These are phyloP conservation scores for Chlorodrepanis virens DNA, from an alignment of 2,113 vertebrate species.

Conservation along the genomic window DNA sequence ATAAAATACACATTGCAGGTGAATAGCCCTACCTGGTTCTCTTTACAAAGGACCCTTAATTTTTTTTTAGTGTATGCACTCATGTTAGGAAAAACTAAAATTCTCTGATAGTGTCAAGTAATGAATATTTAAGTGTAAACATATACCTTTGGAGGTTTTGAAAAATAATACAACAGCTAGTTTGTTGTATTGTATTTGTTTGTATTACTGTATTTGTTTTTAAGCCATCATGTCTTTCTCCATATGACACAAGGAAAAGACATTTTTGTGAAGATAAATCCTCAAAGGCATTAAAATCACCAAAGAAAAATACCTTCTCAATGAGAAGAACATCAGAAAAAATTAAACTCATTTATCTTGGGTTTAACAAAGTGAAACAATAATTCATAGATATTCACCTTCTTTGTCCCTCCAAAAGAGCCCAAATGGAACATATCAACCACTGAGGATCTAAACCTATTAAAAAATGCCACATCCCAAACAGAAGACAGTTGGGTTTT, in stretches of 20 bases:
- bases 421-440: background rate
- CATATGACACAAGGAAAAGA: background rate
- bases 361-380: background rate
- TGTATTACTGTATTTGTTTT: background rate
- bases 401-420: background rate
- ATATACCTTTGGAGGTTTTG: background rate
- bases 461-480: background rate
- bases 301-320: background rate
- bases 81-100: constrained; percentile 6
- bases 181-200: background rate
- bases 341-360: background rate
- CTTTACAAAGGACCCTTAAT: background rate
- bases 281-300: background rate
- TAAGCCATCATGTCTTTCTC: background rate
- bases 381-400: background rate
- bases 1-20: background rate
- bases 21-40: background rate
- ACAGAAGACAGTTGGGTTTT: background rate
- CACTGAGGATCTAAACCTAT: background rate
- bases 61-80: background rate
- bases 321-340: background rate
- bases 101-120: background rate
- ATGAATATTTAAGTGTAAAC: constrained; percentile 18
- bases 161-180: background rate
- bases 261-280: background rate